Evolutionary conservation across 30 jellyfish, hydroid and myxozoan species (phyloP).

Genomic region (Catostylus mosaicus): DNA sequence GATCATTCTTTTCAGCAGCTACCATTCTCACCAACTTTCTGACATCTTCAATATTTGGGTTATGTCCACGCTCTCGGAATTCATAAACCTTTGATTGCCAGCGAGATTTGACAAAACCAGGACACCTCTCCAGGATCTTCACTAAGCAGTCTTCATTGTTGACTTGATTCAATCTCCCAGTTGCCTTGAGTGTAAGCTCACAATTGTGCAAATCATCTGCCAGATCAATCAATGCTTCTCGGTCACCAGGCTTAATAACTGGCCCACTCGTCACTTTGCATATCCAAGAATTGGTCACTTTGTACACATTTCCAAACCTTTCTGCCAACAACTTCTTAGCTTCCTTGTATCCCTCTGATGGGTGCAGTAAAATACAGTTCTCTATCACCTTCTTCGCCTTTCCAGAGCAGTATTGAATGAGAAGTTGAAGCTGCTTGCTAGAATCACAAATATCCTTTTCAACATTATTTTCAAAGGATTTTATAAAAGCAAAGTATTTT

Average conservation of each 20-base stretch:
- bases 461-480: conserved; percentile 43
- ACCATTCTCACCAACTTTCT: not conserved
- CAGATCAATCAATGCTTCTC: conserved; percentile 36
- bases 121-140: conserved; percentile 46
- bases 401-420: conserved; percentile 55
- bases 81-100: conserved; percentile 53
- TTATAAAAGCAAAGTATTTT: conserved; percentile 41
- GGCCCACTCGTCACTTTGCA: conserved; percentile 39
- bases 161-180: conserved; percentile 28
- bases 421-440: conserved; percentile 49
- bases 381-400: conserved; percentile 64
- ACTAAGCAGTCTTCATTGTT: conserved; percentile 40
- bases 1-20: conserved; percentile 36
- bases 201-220: conserved; percentile 52
- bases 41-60: conserved; percentile 41
- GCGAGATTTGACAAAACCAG: conserved; percentile 44
- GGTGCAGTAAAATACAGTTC: conserved; percentile 52
- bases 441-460: conserved; percentile 42
- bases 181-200: conserved; percentile 46
- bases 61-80: conserved; percentile 13
- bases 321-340: conserved; percentile 55
- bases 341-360: conserved; percentile 41
- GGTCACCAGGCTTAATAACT: conserved; percentile 34
- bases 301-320: conserved; percentile 44
- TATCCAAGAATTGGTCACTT: conserved; percentile 48